Conservation (phyloP, 2,797 vertebrate species). For the Takifugu ocellatus region DNA sequence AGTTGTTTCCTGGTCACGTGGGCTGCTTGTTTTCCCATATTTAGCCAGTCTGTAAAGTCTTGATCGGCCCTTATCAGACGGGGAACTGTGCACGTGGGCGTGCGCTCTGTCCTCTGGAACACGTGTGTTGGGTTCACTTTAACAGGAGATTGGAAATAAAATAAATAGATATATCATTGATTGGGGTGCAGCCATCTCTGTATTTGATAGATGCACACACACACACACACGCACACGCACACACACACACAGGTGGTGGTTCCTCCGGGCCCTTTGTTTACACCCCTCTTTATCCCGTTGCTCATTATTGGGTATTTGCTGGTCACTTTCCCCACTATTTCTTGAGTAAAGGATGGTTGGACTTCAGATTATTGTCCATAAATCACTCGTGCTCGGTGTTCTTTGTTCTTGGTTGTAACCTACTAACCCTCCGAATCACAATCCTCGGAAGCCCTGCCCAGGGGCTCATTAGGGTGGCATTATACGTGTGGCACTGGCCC, state of each 20-base stretch:
- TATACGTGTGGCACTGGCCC: slow-evolving; percentile 21
- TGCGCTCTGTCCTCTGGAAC: slow-evolving; percentile 2
- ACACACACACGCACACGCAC: too few species aligned
- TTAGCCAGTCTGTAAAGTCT: not conserved
- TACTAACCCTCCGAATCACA: slow-evolving; percentile 38
- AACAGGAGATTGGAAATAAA: too few species aligned
- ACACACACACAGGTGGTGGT: too few species aligned
- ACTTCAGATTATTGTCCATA: slow-evolving; percentile 1
- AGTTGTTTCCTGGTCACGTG: not conserved
- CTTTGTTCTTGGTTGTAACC: slow-evolving; percentile 19
- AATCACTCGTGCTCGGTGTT: slow-evolving; percentile 17
- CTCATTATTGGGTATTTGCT: slow-evolving; percentile 10
- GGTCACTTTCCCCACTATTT: slow-evolving; percentile 24
- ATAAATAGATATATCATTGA: too few species aligned
- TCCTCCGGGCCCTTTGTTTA: too few species aligned
- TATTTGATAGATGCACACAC: too few species aligned
- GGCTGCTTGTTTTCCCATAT: not conserved
- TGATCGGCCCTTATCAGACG: not conserved
- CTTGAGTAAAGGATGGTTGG: slow-evolving; percentile 7
- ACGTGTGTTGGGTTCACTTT: slow-evolving; percentile 14
- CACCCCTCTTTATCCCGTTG: too few species aligned
- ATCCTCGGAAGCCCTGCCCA: slow-evolving; percentile 70
- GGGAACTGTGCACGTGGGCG: not conserved
- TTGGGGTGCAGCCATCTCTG: too few species aligned
- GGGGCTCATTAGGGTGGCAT: slow-evolving; percentile 39